These are phyloP conservation scores for Cyclophora albipunctata DNA, from an alignment of 2,888 invertebrate genomes.

Conservation along the genomic window DNA sequence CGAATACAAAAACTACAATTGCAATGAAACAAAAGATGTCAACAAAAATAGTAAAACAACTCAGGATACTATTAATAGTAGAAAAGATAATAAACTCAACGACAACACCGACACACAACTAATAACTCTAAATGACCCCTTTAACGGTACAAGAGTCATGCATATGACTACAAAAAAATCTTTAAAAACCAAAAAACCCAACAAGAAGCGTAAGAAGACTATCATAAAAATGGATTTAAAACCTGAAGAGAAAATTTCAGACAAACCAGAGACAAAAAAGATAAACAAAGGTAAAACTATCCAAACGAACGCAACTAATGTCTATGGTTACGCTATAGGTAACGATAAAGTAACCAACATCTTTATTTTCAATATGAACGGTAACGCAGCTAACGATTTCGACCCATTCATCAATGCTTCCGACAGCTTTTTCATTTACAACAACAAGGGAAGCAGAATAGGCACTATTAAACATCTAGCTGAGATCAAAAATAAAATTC, in stretches of 20 bases:
- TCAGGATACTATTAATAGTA: no score
- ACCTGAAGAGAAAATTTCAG: constrained; percentile 3
- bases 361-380: constrained; percentile 37
- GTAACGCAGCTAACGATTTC: constrained; percentile 21
- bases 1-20: no score
- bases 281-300: constrained; percentile 7
- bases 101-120: no score
- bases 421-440: no score
- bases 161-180: neutral
- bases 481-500: constrained; percentile 1
- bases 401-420: constrained; percentile 8
- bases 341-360: constrained; percentile 48
- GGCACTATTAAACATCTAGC: constrained; percentile 16
- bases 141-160: neutral
- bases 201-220: constrained; percentile 5
- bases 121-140: no score
- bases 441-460: constrained; percentile 8
- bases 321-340: constrained; percentile 39
- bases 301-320: constrained; percentile 25
- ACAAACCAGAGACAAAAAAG: neutral
- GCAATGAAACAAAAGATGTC: no score
- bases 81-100: no score
- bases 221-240: constrained; percentile 4
- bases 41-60: no score
- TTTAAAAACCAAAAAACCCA: neutral